Conservation (phyloP, 2,113 vertebrate species). For the Anhinga rufa region DNA sequence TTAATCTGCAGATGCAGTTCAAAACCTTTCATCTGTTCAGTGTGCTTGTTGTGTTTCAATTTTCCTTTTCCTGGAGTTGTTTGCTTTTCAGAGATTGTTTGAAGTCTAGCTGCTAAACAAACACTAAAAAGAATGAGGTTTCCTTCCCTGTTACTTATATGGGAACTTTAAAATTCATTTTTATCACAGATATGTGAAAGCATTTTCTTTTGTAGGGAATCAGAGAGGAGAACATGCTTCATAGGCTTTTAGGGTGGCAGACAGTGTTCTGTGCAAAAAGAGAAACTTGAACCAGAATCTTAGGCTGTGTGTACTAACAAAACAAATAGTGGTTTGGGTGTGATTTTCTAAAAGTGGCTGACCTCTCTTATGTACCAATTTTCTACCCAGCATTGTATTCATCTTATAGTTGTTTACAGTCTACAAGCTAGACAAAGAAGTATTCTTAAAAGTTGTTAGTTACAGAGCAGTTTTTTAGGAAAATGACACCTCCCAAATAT, state of each 20-base stretch:
- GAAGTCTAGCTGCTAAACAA: conserved; percentile 39
- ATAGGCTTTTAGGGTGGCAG: background rate
- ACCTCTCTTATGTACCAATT: background rate
- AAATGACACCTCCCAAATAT: background rate
- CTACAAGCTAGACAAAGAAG: background rate
- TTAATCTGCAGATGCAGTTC: conserved; percentile 10
- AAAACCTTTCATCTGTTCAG: conserved; percentile 30
- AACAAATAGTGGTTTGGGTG: background rate
- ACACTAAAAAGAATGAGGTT: conserved; percentile 34
- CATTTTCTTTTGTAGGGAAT: background rate
- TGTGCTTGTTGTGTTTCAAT: conserved; percentile 3
- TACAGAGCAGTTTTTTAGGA: background rate
- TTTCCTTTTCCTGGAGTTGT: conserved; percentile 57
- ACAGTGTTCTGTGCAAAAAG: background rate
- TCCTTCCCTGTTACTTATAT: conserved; percentile 25
- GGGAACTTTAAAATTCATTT: background rate
- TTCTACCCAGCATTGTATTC: background rate
- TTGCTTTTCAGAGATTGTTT: conserved; percentile 44
- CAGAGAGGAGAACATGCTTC: background rate
- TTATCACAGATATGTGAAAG: background rate
- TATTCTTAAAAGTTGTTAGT: background rate
- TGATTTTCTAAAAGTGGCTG: background rate
- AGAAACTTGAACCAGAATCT: background rate
- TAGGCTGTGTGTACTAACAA: background rate
- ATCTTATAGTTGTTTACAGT: background rate